A percentile compares a stretch with the other conserved stretches of the same genome.
Conservation (phyloP, 2,888 invertebrate genomes). For the Caenorhabditis uteleia region DNA sequence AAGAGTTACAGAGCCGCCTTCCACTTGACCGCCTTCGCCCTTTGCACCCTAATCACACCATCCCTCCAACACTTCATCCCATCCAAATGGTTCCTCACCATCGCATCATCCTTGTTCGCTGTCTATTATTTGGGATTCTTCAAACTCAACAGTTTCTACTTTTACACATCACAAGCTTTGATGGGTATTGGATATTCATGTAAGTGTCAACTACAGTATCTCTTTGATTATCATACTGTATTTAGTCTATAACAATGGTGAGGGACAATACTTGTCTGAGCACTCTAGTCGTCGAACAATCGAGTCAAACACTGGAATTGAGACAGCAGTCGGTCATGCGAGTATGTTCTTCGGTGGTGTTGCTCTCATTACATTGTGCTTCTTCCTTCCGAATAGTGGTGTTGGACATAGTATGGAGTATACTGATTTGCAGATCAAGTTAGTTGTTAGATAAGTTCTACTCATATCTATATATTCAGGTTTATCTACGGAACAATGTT, state of each 20-base stretch:
- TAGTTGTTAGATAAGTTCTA: neutral
- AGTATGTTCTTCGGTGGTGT: conserved; percentile 52
- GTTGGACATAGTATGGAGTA: conserved; percentile 27
- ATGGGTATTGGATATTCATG: conserved; percentile 50
- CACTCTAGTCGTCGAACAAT: conserved; percentile 49
- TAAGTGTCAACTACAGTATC: conserved; percentile 12
- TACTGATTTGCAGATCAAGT: conserved; percentile 35
- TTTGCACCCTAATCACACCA: conserved; percentile 40
- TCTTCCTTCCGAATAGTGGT: conserved; percentile 13
- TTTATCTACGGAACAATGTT: conserved; percentile 46
- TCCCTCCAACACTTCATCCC: conserved; percentile 42
- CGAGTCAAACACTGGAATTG: conserved; percentile 49
- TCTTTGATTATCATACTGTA: neutral
- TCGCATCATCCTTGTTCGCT: conserved; percentile 40
- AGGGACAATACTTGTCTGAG: conserved; percentile 47
- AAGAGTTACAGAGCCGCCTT: conserved; percentile 38
- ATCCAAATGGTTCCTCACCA: conserved; percentile 45
- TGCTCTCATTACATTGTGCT: conserved; percentile 40
- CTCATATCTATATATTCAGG: conserved; percentile 8
- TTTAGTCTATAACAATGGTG: conserved; percentile 49
- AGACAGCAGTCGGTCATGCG: conserved; percentile 47
- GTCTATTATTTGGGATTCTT: conserved; percentile 47
- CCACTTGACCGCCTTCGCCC: conserved; percentile 42
- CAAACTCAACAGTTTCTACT: conserved; percentile 44
- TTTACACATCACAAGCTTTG: conserved; percentile 45